Evolutionary conservation across 2,888 invertebrate species (phyloP).

Genomic region (Harpagoxenus sublaevis): DNA sequence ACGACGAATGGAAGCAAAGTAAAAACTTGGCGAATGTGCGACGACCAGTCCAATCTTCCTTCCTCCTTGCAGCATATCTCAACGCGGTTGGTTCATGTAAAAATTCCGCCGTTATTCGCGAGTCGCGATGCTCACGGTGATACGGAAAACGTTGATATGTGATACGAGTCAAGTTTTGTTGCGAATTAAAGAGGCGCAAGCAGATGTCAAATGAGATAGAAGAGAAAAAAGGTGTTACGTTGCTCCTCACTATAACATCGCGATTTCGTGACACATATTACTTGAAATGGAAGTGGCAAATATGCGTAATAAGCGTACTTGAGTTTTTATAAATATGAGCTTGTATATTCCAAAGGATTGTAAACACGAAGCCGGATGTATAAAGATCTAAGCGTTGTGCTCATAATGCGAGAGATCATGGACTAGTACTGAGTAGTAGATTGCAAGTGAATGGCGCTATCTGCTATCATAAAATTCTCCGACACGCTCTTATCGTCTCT

Average conservation of each 20-base stretch:
- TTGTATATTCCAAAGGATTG: constrained; percentile 17
- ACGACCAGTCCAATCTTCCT: neutral
- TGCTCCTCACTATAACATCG: neutral
- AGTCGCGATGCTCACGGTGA: neutral
- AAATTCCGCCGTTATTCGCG: constrained; percentile 18
- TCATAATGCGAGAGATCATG: constrained; percentile 19
- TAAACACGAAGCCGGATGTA: constrained; percentile 11
- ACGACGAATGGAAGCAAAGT: constrained; percentile 16
- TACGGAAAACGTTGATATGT: neutral
- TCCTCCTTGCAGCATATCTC: neutral
- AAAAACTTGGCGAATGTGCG: constrained; percentile 14
- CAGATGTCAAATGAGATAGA: neutral
- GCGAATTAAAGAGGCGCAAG: neutral
- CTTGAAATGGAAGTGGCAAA: neutral
- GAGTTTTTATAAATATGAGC: neutral
- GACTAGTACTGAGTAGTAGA: constrained; percentile 7
- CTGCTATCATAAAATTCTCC: constrained; percentile 54
- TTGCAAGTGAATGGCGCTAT: constrained; percentile 56
- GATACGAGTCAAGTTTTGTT: neutral
- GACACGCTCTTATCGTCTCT: constrained; percentile 58
- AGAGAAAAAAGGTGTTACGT: neutral
- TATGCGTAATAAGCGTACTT: neutral
- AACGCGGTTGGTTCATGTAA: neutral
- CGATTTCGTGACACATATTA: neutral
- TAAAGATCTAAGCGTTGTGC: constrained; percentile 16